Conservation (phyloP, 2,113 vertebrate genomes). For the Thinocorus orbignyianus region DNA sequence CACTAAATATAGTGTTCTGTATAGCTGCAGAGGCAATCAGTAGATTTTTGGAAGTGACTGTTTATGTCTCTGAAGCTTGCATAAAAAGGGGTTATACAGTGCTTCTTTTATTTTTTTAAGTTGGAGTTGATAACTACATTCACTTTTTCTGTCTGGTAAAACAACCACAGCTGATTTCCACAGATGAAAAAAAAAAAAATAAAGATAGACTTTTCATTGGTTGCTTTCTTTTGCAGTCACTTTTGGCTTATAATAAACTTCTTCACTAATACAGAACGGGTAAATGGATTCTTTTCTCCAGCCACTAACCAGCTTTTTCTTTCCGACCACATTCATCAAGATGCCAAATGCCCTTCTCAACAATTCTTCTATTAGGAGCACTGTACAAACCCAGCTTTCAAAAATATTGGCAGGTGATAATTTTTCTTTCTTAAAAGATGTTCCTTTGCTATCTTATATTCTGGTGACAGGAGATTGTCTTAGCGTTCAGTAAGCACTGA, state of each 20-base stretch:
- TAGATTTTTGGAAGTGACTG: neutral
- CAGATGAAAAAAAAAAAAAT: neutral
- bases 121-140: neutral
- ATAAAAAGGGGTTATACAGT: neutral
- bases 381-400: slow-evolving; percentile 7
- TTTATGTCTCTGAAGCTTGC: neutral
- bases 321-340: slow-evolving; percentile 30
- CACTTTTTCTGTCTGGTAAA: neutral
- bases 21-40: neutral
- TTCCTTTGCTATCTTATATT: neutral
- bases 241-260: neutral
- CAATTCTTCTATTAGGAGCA: neutral
- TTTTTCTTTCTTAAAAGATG: slow-evolving; percentile 33
- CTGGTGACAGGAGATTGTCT: slow-evolving; percentile 5
- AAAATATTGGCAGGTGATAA: slow-evolving; percentile 46
- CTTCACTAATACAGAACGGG: neutral
- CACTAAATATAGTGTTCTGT: neutral
- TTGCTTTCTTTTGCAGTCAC: neutral
- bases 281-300: neutral
- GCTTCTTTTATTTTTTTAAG: neutral
- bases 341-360: slow-evolving; percentile 14
- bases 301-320: neutral
- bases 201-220: neutral
- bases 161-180: neutral
- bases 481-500: neutral